Conservation (phyloP, 1,140 invertebrate species). For the Venustaconcha ellipsiformis region DNA sequence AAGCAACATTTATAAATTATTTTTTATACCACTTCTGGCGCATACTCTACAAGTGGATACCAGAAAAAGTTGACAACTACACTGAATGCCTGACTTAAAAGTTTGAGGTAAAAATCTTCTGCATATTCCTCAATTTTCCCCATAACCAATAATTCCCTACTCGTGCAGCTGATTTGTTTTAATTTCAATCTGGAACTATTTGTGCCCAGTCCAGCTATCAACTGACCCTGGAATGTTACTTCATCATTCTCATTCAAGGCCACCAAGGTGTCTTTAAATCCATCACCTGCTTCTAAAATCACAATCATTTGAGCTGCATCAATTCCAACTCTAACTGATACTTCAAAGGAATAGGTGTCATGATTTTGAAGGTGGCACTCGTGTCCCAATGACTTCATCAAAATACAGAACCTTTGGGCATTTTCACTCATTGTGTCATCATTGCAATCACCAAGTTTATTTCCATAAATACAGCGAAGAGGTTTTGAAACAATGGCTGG, state of each 20-base stretch:
- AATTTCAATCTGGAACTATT: slow-evolving; percentile 44
- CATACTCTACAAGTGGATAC: slow-evolving; percentile 53
- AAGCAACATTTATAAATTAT: too few relatives aligned
- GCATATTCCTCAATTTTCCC: slow-evolving; percentile 42
- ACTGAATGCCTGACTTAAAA: slow-evolving; percentile 43
- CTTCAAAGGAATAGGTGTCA: slow-evolving; percentile 44
- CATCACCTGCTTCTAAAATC: slow-evolving; percentile 41
- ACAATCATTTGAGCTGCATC: not conserved
- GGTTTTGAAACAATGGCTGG: slow-evolving; percentile 52
- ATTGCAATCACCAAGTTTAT: slow-evolving; percentile 44
- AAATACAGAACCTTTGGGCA: slow-evolving; percentile 38
- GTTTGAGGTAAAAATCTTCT: slow-evolving; percentile 34
- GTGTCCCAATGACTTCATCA: slow-evolving; percentile 43
- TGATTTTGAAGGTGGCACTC: slow-evolving; percentile 49
- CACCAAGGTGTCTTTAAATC: slow-evolving; percentile 42
- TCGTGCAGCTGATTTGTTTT: slow-evolving; percentile 45
- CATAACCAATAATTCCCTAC: slow-evolving; percentile 39
- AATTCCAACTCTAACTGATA: slow-evolving; percentile 24
- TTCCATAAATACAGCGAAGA: slow-evolving; percentile 56
- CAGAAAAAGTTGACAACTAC: slow-evolving; percentile 58
- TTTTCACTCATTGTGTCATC: slow-evolving; percentile 29
- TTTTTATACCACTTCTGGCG: not conserved
- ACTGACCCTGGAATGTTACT: slow-evolving; percentile 43
- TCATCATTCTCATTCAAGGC: slow-evolving; percentile 36
- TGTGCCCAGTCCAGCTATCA: slow-evolving; percentile 41